Conservation (phyloP, 2,888 invertebrate species). For the Agonopterix subpropinquella region DNA sequence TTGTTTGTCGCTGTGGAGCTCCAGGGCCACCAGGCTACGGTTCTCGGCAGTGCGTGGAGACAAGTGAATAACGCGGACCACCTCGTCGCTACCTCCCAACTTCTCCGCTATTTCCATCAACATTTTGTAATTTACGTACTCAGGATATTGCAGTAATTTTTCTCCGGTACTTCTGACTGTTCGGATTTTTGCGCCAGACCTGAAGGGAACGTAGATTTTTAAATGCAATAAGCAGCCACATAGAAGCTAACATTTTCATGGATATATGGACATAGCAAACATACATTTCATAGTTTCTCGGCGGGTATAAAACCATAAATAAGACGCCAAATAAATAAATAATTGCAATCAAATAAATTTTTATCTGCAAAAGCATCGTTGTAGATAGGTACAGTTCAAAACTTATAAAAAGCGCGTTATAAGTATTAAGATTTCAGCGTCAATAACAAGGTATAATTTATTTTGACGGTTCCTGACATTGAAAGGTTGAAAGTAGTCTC, state of each 20-base stretch:
- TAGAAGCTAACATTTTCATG: not conserved
- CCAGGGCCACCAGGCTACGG: conserved; percentile 46
- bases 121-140: conserved; percentile 34
- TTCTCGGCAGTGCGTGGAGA: conserved; percentile 43
- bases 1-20: conserved; percentile 50
- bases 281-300: conserved; percentile 58
- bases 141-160: conserved; percentile 20
- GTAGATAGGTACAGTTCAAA: not conserved
- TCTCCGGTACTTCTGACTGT: conserved; percentile 31
- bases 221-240: not conserved
- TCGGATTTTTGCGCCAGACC: conserved; percentile 58
- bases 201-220: conserved; percentile 14
- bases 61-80: conserved; percentile 32
- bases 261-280: conserved; percentile 13
- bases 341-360: conserved; percentile 49
- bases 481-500: too few relatives aligned
- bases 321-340: conserved; percentile 51
- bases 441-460: too few relatives aligned
- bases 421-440: too few relatives aligned
- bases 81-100: conserved; percentile 39
- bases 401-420: too few relatives aligned
- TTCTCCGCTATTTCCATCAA: conserved; percentile 23
- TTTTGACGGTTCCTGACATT: too few relatives aligned
- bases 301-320: conserved; percentile 57
- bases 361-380: conserved; percentile 57